Conservation (phyloP, 2,888 invertebrate species). For the Villa cingulata region DNA sequence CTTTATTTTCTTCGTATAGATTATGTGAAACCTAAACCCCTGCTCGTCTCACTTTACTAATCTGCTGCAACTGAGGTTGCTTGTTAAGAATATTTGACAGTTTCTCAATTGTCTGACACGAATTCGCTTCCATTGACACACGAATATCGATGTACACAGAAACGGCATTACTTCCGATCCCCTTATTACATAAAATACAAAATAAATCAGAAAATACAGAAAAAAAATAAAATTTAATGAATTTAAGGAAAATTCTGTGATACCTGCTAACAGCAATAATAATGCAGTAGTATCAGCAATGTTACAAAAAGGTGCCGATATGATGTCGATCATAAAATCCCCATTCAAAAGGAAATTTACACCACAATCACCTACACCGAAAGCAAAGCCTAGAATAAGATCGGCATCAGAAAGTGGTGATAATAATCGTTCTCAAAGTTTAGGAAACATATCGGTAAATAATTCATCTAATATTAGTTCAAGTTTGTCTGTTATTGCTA, state of each 20-base stretch:
- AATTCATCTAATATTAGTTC: slow-evolving; percentile 6
- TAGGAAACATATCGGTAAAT: slow-evolving; percentile 35
- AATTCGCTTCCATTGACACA: too few relatives aligned
- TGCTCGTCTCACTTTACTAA: too few relatives aligned
- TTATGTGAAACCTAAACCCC: too few relatives aligned
- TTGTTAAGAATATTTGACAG: too few relatives aligned
- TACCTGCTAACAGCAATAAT: background rate
- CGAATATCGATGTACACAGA: too few relatives aligned
- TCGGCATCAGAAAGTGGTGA: slow-evolving; percentile 1
- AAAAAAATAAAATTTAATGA: background rate
- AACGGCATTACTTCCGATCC: too few relatives aligned
- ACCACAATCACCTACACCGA: slow-evolving; percentile 23
- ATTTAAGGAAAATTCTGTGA: background rate
- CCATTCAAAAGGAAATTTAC: slow-evolving; percentile 16
- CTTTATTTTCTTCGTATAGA: too few relatives aligned
- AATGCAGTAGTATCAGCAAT: slow-evolving; percentile 4
- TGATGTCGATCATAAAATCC: slow-evolving; percentile 31
- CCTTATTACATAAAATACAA: too few relatives aligned
- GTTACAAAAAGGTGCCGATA: slow-evolving; percentile 26
- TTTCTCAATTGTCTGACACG: too few relatives aligned
- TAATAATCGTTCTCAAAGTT: slow-evolving; percentile 26
- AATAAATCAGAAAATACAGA: too few relatives aligned
- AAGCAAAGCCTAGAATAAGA: slow-evolving; percentile 24
- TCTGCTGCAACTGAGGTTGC: too few relatives aligned
- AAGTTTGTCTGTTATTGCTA: background rate